Conservation (phyloP, 2,797 vertebrate genomes). For the Gila robusta region DNA sequence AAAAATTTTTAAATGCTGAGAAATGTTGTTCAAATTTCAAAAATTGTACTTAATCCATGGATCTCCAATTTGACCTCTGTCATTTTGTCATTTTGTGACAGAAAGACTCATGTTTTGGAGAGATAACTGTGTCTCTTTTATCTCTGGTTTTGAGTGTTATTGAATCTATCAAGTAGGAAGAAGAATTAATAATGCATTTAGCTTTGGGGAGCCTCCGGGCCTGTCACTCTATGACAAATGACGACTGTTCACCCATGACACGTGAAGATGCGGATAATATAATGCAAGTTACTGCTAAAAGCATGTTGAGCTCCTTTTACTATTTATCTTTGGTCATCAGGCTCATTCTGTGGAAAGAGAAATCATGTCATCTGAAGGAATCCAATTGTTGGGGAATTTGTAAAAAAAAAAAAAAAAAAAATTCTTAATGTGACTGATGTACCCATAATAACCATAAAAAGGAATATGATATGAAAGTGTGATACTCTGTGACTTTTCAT, state of each 20-base stretch:
- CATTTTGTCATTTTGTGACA: conserved; percentile 20
- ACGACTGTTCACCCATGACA: conserved; percentile 42
- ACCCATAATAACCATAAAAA: conserved; percentile 19
- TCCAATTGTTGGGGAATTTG: conserved; percentile 2
- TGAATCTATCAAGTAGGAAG: conserved; percentile 49
- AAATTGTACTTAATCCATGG: not conserved
- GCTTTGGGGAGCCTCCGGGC: conserved; percentile 43
- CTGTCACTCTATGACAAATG: conserved; percentile 48
- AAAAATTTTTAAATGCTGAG: not conserved
- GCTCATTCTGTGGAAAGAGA: conserved; percentile 37
- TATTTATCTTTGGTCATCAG: conserved; percentile 49
- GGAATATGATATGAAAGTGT: conserved; percentile 24
- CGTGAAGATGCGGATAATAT: conserved; percentile 52
- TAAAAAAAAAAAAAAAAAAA: not conserved
- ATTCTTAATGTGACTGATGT: not conserved
- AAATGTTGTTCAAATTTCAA: not conserved
- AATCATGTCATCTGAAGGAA: conserved; percentile 10
- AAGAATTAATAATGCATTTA: conserved; percentile 57
- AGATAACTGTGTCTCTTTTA: conserved; percentile 45
- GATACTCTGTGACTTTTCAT: conserved; percentile 27
- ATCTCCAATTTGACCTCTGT: conserved; percentile 16
- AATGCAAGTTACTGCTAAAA: conserved; percentile 57
- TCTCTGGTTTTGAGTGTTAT: conserved; percentile 36
- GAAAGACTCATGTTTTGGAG: conserved; percentile 44
- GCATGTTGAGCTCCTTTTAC: conserved; percentile 46